Evolutionary conservation across 2,797 vertebrate species (phyloP), one percentile per base, ranked within the genome.

Genomic region (Phrynocephalus forsythii): DNA sequence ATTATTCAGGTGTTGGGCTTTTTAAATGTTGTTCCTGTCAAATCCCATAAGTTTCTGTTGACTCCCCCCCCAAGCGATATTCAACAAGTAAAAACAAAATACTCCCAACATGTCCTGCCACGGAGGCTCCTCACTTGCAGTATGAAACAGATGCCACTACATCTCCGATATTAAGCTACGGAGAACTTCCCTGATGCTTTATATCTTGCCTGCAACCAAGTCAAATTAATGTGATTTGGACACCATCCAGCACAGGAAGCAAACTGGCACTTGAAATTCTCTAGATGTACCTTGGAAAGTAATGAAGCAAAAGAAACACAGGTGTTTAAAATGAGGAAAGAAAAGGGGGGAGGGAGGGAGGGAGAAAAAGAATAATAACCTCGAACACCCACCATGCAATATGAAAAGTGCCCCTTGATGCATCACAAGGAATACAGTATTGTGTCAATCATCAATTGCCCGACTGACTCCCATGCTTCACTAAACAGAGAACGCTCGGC

Each of bases 201-300:
- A 66, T 86, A 68, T 76, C 86, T 88, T 87, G 85, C 28, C 73
- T 83, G 83, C 68, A 91, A 88, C 18, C 60, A 89, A 2, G 56
- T 83, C 88, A 1, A 68, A 79, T 60, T 82, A 71, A 89, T 88
- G 87, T 88, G 22, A 77, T 86, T 88, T 89, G 91, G 66, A 81
- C 83, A 56, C 56, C 38, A 63, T 81, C 91, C 91, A 91, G 78
- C 63, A 67, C 13, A 72, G 63, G 50, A 91, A 86, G 56, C 20
- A 76, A 91, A 89, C 0, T 1, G 50, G 72, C n/a, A 4, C n/a
- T 16, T 6, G 79, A 73, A 13, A 77, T 30, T 72, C 76, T 68
- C 79, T 52, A 24, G 10, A 66, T 82, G 77, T 86, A 86, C 87
- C 84, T 87, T 56, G 30, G 86, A 87, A 82, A 83, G 82, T 44